Evolutionary conservation across 1,140 invertebrate species (phyloP).

Genomic region (Euura lappo): DNA sequence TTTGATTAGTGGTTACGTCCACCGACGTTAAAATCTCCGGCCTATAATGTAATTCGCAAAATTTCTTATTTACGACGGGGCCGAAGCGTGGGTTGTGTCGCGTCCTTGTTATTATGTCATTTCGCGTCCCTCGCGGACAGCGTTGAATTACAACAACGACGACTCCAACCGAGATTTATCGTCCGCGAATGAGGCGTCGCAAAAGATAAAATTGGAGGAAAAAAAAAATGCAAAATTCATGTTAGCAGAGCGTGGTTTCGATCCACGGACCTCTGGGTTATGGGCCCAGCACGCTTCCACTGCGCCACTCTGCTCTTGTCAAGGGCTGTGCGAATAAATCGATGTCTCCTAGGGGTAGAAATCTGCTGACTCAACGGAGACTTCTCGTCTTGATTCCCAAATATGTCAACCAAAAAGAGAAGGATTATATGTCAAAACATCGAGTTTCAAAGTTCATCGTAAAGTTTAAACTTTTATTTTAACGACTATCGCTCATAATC

Average conservation of each 20-base stretch:
- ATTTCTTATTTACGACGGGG: not conserved
- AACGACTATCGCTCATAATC: too few species aligned
- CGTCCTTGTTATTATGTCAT: slow-evolving; percentile 7
- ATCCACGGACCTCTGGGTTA: slow-evolving; percentile 96
- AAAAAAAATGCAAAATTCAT: slow-evolving; percentile 38
- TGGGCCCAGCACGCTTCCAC: slow-evolving; percentile 91
- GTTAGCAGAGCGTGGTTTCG: slow-evolving; percentile 93
- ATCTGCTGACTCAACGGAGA: too few species aligned
- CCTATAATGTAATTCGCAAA: not conserved
- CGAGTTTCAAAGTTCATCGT: too few species aligned
- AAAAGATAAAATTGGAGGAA: slow-evolving; percentile 18
- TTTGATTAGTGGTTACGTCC: slow-evolving; percentile 1
- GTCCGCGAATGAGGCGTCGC: slow-evolving; percentile 9
- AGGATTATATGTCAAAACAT: too few species aligned
- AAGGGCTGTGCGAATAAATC: not conserved
- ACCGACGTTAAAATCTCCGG: not conserved
- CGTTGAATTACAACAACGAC: not conserved
- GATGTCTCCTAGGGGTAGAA: not conserved
- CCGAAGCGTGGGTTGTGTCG: not conserved
- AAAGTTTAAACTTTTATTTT: too few species aligned
- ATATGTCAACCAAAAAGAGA: too few species aligned
- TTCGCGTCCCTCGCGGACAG: not conserved
- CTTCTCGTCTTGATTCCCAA: too few species aligned
- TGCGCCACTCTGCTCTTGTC: slow-evolving; percentile 82
- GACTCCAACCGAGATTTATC: slow-evolving; percentile 18